These are phyloP conservation scores for Macrotus californicus DNA, from an alignment of 2,113 vertebrate species.

Conservation along the genomic window DNA sequence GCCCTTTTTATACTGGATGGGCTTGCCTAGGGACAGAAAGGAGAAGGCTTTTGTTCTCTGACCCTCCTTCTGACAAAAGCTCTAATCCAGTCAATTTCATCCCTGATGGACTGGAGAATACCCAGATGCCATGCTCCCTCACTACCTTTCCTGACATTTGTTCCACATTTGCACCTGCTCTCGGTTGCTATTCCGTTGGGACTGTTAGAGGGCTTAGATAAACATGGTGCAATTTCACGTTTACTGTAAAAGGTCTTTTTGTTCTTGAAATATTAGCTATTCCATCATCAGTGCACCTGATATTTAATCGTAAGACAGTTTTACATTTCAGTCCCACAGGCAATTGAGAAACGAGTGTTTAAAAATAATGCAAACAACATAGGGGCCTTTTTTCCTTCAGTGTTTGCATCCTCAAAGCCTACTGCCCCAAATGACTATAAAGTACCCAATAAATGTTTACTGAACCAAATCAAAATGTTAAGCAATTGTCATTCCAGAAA, in stretches of 20 bases:
- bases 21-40: not conserved
- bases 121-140: not conserved
- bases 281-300: conserved; percentile 12
- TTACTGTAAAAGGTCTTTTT: conserved; percentile 31
- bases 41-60: conserved; percentile 29
- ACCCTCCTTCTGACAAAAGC: not conserved
- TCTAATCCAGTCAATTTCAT: conserved; percentile 32
- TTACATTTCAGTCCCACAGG: conserved; percentile 36
- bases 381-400: not conserved
- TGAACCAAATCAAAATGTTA: not conserved
- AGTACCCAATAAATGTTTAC: conserved; percentile 6
- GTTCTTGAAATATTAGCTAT: conserved; percentile 48
- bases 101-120: conserved; percentile 15
- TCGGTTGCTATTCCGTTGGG: not conserved
- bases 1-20: conserved; percentile 35
- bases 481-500: not conserved
- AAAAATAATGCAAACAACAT: conserved; percentile 13
- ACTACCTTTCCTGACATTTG: not conserved
- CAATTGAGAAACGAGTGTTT: conserved; percentile 49
- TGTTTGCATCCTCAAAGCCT: not conserved
- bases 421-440: not conserved
- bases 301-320: conserved; percentile 49
- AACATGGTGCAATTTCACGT: conserved; percentile 26
- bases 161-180: conserved; percentile 38
- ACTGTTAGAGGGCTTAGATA: conserved; percentile 1